Evolutionary conservation across 2,113 vertebrate genomes (phyloP).

Genomic region (Corapipo altera): DNA sequence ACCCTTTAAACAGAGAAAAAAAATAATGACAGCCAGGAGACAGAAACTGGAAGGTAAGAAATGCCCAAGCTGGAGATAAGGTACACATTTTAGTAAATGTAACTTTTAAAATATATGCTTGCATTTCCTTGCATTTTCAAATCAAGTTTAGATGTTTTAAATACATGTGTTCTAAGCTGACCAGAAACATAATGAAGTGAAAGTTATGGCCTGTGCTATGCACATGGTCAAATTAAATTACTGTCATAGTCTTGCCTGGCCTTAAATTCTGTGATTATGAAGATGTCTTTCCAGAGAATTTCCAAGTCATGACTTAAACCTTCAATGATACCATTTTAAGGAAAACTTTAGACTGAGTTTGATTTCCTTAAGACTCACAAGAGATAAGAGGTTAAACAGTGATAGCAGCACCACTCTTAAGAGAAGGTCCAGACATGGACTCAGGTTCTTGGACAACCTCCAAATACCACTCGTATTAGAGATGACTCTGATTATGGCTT

Average conservation of each 20-base stretch:
- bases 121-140: neutral
- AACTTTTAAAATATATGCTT: neutral
- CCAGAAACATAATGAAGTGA: neutral
- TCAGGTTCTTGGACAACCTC: neutral
- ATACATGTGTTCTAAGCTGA: neutral
- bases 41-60: neutral
- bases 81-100: neutral
- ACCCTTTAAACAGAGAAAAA: neutral
- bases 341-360: neutral
- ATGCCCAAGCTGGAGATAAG: neutral
- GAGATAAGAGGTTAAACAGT: conserved; percentile 7
- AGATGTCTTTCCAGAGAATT: neutral
- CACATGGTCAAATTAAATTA: neutral
- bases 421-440: neutral
- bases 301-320: neutral
- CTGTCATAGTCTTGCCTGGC: neutral
- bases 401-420: neutral
- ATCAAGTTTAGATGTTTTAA: neutral
- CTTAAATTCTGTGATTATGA: neutral
- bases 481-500: neutral
- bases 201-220: neutral
- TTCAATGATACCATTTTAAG: neutral
- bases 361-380: neutral
- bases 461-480: conserved; percentile 9
- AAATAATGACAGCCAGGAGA: neutral